Conservation (phyloP, 2,113 vertebrate species). For the Syrmaticus mikado region DNA sequence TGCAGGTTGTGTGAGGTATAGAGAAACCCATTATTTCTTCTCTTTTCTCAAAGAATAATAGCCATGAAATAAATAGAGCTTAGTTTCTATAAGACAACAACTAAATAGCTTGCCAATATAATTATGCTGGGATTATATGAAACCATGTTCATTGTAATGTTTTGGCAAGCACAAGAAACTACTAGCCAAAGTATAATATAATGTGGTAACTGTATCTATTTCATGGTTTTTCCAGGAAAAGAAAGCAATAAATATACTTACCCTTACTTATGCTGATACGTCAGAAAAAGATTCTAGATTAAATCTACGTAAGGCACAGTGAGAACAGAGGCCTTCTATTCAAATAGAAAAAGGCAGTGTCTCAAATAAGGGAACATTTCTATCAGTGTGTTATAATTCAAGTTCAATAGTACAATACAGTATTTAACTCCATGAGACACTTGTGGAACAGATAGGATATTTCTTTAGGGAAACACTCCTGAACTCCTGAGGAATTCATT, state of each 20-base stretch:
- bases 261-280: background rate
- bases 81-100: background rate
- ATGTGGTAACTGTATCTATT: background rate
- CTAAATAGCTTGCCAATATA: background rate
- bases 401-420: background rate
- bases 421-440: background rate
- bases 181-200: background rate
- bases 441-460: background rate
- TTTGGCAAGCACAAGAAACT: background rate
- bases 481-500: background rate
- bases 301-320: background rate
- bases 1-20: background rate
- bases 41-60: background rate
- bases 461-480: background rate
- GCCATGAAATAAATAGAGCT: background rate
- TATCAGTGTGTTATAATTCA: background rate
- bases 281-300: background rate
- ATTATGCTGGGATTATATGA: background rate
- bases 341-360: background rate
- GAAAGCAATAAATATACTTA: fast-evolving
- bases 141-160: background rate
- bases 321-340: background rate
- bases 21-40: background rate
- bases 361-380: background rate
- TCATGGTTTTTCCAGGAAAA: background rate